phyloP scores from a whole-genome alignment of 1,140 invertebrate species.

The Drosophila parvula region DNA sequence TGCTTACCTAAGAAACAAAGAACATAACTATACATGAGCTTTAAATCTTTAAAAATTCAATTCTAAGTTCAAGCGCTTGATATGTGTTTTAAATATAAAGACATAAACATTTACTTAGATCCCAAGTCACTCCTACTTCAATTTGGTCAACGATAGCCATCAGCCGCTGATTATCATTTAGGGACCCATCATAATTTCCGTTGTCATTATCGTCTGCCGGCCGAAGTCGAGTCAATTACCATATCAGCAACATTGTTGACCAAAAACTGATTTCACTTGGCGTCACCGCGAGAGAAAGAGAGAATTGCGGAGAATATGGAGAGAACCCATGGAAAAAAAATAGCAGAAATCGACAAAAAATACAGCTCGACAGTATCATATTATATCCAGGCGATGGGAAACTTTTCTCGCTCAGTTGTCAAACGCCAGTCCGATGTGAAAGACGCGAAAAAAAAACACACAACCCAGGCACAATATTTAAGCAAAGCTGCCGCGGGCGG shows the following conservation, averaged over 20 bases:
- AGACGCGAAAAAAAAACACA: conserved; percentile 54
- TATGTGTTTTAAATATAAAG: background rate
- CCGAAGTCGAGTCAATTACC: conserved; percentile 56
- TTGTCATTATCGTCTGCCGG: conserved; percentile 21
- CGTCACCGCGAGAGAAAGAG: conserved; percentile 32
- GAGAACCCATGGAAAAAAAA: conserved; percentile 23
- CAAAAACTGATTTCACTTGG: conserved; percentile 60
- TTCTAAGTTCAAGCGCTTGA: background rate
- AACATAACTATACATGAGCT: background rate
- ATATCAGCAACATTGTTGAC: conserved; percentile 62
- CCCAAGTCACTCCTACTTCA: conserved; percentile 12
- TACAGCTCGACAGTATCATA: conserved; percentile 40
- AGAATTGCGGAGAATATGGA: conserved; percentile 20
- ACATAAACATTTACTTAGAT: background rate
- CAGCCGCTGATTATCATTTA: conserved; percentile 44
- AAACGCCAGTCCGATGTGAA: conserved; percentile 68
- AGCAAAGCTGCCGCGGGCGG: conserved; percentile 52
- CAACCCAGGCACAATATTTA: conserved; percentile 29
- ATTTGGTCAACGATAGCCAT: conserved; percentile 24
- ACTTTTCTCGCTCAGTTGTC: conserved; percentile 66
- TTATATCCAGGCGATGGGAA: conserved; percentile 45
- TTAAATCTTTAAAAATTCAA: background rate
- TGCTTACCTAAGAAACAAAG: background rate
- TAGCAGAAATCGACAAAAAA: conserved; percentile 9
- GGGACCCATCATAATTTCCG: conserved; percentile 29